phyloP scores from a whole-genome alignment of 2,797 vertebrate genomes.

The Lindbergichthys nudifrons region DNA sequence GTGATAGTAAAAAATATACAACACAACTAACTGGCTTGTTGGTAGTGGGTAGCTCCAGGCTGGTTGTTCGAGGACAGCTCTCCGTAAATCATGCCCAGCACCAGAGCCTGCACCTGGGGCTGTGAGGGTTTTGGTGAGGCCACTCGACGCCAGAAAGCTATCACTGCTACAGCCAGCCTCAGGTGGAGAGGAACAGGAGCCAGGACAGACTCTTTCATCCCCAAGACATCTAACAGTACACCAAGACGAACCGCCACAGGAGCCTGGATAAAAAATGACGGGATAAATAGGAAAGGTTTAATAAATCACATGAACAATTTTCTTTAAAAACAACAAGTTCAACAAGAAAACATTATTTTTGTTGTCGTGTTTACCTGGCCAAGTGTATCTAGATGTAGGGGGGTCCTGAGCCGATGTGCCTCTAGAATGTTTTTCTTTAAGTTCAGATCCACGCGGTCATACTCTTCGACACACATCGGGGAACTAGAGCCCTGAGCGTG shows the following conservation, averaged over 20 bases:
- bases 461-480: slow-evolving; percentile 84
- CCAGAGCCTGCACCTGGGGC: slow-evolving; percentile 86
- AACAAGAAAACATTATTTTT: neutral
- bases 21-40: slow-evolving; percentile 45
- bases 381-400: slow-evolving; percentile 80
- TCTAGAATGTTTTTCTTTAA: slow-evolving; percentile 85
- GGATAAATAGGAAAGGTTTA: neutral
- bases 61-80: slow-evolving; percentile 81
- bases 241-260: slow-evolving; percentile 73
- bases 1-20: neutral
- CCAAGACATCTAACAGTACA: slow-evolving; percentile 87
- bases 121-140: slow-evolving; percentile 81
- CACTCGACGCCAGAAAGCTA: slow-evolving; percentile 87
- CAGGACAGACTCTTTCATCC: slow-evolving; percentile 78
- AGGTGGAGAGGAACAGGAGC: slow-evolving; percentile 82
- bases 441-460: slow-evolving; percentile 86
- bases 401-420: slow-evolving; percentile 61
- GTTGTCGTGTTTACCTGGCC: slow-evolving; percentile 82
- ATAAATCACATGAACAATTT: neutral
- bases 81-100: slow-evolving; percentile 88
- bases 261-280: slow-evolving; percentile 65
- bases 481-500: slow-evolving; percentile 16
- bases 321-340: neutral
- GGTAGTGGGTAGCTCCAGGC: slow-evolving; percentile 37
- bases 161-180: slow-evolving; percentile 86